phyloP scores from a whole-genome alignment of 1,140 invertebrate species.

The Ganaspis sp. region DNA sequence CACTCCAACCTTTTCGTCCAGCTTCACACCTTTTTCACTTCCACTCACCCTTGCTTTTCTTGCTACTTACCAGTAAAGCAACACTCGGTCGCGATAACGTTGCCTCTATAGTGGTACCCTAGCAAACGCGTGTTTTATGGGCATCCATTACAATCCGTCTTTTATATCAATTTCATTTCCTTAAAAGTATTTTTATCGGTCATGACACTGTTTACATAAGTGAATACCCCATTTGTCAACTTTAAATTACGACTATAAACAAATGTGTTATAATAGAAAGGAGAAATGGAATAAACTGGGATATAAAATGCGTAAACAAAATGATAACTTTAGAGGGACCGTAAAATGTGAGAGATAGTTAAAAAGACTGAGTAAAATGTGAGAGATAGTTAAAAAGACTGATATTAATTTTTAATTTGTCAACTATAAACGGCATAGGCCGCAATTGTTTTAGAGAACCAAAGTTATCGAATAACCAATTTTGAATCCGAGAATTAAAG shows the following conservation, averaged over 20 bases:
- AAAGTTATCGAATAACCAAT: too few species aligned
- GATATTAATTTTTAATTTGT: too few species aligned
- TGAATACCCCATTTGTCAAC: background rate
- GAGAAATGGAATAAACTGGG: background rate
- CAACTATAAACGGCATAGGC: too few species aligned
- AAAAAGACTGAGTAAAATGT: too few species aligned
- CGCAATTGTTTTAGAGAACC: too few species aligned
- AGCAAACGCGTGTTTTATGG: constrained; percentile 41
- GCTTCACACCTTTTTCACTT: constrained; percentile 23
- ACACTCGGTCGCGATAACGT: constrained; percentile 42
- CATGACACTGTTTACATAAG: background rate
- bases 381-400: too few species aligned
- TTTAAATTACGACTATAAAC: background rate
- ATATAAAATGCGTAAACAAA: background rate
- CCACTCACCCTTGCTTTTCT: constrained; percentile 18
- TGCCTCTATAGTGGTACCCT: background rate
- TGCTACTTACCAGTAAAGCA: constrained; percentile 43
- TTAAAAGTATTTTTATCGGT: constrained; percentile 64
- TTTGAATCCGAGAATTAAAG: too few species aligned
- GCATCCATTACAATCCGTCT: constrained; percentile 48
- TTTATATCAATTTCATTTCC: constrained; percentile 64
- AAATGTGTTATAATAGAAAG: background rate
- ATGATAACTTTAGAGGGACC: too few species aligned
- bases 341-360: too few species aligned
- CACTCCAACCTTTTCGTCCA: constrained; percentile 21